A percentile compares a stretch with the other conserved stretches of the same genome.
phyloP scores from a whole-genome alignment of 2,888 invertebrate species.

The Perizoma affinitatum region DNA sequence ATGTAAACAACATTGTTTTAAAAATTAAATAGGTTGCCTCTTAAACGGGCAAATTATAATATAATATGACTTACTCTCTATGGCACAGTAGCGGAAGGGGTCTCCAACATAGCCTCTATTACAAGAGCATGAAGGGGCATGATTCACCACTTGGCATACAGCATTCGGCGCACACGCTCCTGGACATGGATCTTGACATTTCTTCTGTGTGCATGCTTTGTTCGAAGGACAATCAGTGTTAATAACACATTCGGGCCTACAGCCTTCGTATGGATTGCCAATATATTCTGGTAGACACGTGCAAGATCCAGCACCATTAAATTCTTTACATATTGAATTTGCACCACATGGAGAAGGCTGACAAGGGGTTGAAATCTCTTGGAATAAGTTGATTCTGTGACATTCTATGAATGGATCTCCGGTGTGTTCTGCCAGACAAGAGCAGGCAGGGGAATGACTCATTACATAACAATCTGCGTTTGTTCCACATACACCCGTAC shows the following conservation, averaged over 20 bases:
- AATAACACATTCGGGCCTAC: conserved; percentile 88
- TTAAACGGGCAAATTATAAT: conserved; percentile 1
- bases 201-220: conserved; percentile 88
- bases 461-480: conserved; percentile 90
- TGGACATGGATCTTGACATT: conserved; percentile 90
- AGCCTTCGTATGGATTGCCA: conserved; percentile 91
- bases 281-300: conserved; percentile 87
- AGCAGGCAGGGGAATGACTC: conserved; percentile 89
- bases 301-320: conserved; percentile 86
- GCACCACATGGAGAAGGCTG: conserved; percentile 87
- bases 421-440: conserved; percentile 86
- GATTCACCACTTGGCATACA: conserved; percentile 88
- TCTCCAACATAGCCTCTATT: conserved; percentile 88
- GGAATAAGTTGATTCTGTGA: conserved; percentile 56
- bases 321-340: conserved; percentile 86
- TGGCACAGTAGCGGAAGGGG: conserved; percentile 86
- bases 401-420: conserved; percentile 92
- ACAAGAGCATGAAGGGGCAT: conserved; percentile 88
- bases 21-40: too few species aligned
- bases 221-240: conserved; percentile 89
- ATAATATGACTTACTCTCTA: conserved; percentile 78
- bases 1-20: too few species aligned
- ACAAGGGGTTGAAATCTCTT: conserved; percentile 82
- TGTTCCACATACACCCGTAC: conserved; percentile 87
- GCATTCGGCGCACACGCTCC: conserved; percentile 91